phyloP scores from a whole-genome alignment of 1,140 invertebrate genomes.

The Globodera ellingtonae region DNA sequence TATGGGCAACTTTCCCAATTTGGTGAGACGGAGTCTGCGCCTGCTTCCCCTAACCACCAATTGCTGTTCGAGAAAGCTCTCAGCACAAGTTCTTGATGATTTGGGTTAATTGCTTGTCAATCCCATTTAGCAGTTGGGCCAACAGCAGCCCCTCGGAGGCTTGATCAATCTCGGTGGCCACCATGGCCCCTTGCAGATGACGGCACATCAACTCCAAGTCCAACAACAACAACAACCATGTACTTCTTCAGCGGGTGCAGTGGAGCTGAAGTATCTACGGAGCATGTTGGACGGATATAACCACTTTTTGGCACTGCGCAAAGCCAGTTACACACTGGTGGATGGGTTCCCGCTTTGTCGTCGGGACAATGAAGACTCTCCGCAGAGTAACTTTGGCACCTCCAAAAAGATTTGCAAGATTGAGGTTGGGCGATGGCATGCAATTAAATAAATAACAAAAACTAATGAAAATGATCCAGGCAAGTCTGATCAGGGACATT shows the following conservation, averaged over 20 bases:
- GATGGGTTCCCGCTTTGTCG: constrained; percentile 36
- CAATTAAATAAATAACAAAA: neutral
- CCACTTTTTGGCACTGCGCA: constrained; percentile 47
- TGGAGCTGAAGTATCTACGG: neutral
- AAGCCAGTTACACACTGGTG: constrained; percentile 54
- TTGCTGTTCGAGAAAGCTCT: constrained; percentile 25
- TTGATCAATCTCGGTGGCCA: neutral
- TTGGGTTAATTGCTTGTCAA: too few species aligned
- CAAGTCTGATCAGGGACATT: constrained; percentile 53
- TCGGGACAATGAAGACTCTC: constrained; percentile 37
- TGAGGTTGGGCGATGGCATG: constrained; percentile 23
- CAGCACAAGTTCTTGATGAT: neutral
- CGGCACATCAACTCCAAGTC: neutral
- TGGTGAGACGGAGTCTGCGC: too few species aligned
- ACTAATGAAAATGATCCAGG: neutral
- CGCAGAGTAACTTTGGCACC: constrained; percentile 53
- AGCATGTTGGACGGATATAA: constrained; percentile 51
- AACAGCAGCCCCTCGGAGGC: neutral
- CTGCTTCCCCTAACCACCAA: too few species aligned
- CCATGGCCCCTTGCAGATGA: neutral
- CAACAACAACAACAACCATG: too few species aligned
- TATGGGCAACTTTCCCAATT: constrained; percentile 49
- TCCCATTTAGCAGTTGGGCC: constrained; percentile 8
- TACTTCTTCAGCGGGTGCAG: neutral
- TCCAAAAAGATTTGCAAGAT: constrained; percentile 52